Base-by-base conservation (phyloP, 2,113 vertebrate species). In the Hemibagrus wyckioides region DNA sequence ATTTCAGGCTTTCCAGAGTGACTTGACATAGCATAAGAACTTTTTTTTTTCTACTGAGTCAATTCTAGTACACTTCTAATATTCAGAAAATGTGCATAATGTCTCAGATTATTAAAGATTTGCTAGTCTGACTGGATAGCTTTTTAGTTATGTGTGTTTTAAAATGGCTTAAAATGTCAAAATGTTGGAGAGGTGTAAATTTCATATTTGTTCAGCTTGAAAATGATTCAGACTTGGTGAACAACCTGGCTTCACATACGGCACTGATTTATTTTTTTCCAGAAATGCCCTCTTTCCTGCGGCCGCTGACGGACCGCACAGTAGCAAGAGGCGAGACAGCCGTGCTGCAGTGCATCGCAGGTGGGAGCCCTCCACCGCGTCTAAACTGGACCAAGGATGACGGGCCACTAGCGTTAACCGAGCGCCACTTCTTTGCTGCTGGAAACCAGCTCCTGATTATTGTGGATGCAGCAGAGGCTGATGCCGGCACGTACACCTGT, bases 331-430 rank as follows among this genome's bases (percentile, higher is more conserved):
- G 98, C 0, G 98, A 99, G 92, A 99, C 98, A 0, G 97, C 97
- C 0, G 98, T 99, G 44, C 93, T 99, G 14, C 98, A 99, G 91
- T 99, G 98, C 88, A 99, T 99, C 6, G 98, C 98, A 0, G 97
- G 97, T 0, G 97, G 98, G 0, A 99, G 97, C 90, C 98, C 98
- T 50, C 94, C 96, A 0, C 98, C 98, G 0, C 95, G 94, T 8
- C 91, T 99, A 19, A 99, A 98, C 94, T 99, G 98, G 98, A 99
- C 97, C 89, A 99, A 99, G 90, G 97, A 99, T 39, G 97, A 99
- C 91, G 97, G 94, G 90, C 97, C 97, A 0, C 93, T 99, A 2
- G 19, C 95, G 36, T 95, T 97, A 85, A 99, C 98, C 0, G 98
- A 99, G 89, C 96, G 97, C 0, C 98, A 99, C 93, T 99, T 99